Base-by-base conservation (phyloP, 2,888 invertebrate species). In the Zootermopsis nevadensis region DNA sequence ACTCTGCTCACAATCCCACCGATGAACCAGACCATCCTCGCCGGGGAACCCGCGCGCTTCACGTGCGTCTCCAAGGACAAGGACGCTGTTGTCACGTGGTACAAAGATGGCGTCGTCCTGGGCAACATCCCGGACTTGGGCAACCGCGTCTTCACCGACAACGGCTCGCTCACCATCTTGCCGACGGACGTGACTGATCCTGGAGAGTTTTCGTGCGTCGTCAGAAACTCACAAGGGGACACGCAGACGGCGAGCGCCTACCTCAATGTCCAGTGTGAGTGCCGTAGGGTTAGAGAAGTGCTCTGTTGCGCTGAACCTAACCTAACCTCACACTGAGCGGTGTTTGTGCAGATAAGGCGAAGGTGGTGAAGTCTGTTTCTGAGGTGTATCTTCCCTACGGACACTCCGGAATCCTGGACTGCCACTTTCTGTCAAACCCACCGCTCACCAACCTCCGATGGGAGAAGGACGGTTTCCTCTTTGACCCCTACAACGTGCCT, bases 211-310 rank as follows among this genome's bases (percentile, higher is more conserved):
- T 93, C 94, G 87, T 98, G 98, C 89, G 94, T 94, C 88, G 96
- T 97, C 85, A 93, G 92, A 82, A 95, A 94, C 87, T 91, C 92
- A 80, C 93, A 93, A 85, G 95, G 94, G 24, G 94, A 94, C 87
- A 91, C 92, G 85, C 97, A 97, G 90, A 93, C 93, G 85, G 96
- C 97, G 80, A 93, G 93, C 86, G 98, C 97, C 84, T 97, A 93
- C 90, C 93, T 98, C 86, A 96, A 98, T 89, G 97, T 98, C 85
- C 97, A 97, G 90, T 98, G 98, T 98, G 89, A 94, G 95, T 92
- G 55, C 72, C 22, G n/a, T n/a, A 4, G 10, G 7, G 15, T 42
- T 42, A 42, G 15, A 42, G 10, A 6, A 2, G 8, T 42, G 2
- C 7, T 42, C 12, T 42, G 38, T 42, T 1, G 4, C 10, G 8